Evolutionary conservation across 2,113 vertebrate species (phyloP).

Genomic region (Oxyruncus cristatus): DNA sequence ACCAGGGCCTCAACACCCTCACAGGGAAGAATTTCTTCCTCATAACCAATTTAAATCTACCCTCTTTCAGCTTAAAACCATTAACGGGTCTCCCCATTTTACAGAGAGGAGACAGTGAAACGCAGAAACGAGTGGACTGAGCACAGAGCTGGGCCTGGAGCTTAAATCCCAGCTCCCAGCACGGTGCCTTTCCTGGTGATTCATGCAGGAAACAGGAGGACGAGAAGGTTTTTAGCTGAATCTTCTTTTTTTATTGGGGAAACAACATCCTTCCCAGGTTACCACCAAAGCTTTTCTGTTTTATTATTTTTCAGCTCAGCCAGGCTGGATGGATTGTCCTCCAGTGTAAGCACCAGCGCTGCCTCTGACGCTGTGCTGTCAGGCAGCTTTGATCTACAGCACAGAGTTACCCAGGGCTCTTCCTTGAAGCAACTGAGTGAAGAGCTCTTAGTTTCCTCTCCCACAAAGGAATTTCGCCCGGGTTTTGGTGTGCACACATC

Average conservation of each 20-base stretch:
- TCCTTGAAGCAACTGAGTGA: background rate
- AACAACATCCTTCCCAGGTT: background rate
- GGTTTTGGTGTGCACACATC: background rate
- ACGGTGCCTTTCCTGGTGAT: background rate
- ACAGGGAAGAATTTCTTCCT: background rate
- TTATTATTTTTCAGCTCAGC: background rate
- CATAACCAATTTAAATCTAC: background rate
- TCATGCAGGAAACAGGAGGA: background rate
- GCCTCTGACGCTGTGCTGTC: background rate
- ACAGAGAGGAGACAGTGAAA: background rate
- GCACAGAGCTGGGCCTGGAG: background rate
- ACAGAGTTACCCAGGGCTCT: background rate
- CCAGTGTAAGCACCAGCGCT: background rate
- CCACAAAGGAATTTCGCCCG: background rate
- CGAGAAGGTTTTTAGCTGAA: background rate
- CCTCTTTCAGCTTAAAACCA: background rate
- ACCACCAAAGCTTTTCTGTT: background rate
- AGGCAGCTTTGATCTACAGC: background rate
- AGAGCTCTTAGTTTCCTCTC: background rate
- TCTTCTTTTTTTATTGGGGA: background rate
- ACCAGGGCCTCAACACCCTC: background rate
- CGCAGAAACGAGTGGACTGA: background rate
- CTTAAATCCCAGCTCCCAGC: background rate
- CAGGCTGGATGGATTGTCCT: background rate
- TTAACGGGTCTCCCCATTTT: background rate